Percentiles rank a stretch among this genome's conserved stretches.
phyloP scores from a whole-genome alignment of 2,888 invertebrate genomes.

The Hirtodrosophila alboralis region DNA sequence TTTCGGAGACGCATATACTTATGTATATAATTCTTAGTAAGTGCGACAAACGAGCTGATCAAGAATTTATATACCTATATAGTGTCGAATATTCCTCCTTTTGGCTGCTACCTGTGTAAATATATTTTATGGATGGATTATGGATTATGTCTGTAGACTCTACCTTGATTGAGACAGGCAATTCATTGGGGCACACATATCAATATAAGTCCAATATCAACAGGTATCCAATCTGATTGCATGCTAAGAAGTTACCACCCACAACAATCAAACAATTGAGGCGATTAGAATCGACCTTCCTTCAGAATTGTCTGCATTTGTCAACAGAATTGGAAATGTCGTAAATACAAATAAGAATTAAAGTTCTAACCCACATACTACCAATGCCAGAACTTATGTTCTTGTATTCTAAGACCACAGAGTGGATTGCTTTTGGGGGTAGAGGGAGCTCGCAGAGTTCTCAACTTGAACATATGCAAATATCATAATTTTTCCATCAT shows the following conservation, averaged over 20 bases:
- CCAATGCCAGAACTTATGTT: background rate
- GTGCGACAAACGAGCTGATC: no score
- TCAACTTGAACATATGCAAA: conserved; percentile 72
- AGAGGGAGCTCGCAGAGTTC: conserved; percentile 20
- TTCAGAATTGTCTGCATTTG: conserved; percentile 37
- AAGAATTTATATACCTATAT: no score
- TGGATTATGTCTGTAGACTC: no score
- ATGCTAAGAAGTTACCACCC: conserved; percentile 37
- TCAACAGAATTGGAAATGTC: conserved; percentile 69
- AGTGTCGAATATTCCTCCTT: no score
- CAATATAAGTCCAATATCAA: conserved; percentile 18
- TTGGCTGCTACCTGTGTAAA: no score
- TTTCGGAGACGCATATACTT: no score
- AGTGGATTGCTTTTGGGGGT: background rate
- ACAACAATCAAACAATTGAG: conserved; percentile 59
- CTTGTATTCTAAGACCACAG: conserved; percentile 3
- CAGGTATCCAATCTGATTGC: conserved; percentile 46
- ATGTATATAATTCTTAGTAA: no score
- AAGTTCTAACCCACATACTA: conserved; percentile 40
- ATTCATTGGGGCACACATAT: no score
- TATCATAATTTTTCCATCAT: conserved; percentile 68
- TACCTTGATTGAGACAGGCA: background rate
- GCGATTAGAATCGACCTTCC: conserved; percentile 61
- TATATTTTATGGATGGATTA: no score
- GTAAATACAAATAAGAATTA: conserved; percentile 62